Conservation (phyloP, 2,888 invertebrate genomes). For the Heliconius hortense region DNA sequence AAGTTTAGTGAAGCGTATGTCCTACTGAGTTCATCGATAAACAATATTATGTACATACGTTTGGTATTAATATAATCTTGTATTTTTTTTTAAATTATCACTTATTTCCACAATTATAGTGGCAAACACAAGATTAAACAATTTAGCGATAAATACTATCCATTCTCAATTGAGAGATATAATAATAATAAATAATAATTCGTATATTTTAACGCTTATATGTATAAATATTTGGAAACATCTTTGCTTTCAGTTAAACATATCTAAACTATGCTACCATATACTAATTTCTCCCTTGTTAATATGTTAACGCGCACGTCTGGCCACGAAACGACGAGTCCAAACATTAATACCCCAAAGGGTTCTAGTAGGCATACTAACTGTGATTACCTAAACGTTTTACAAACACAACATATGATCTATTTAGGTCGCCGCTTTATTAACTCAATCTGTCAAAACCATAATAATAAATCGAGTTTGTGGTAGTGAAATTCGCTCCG, state of each 20-base stretch:
- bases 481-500: background rate
- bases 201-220: background rate
- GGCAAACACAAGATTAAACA: background rate
- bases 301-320: constrained; percentile 60
- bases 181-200: no score
- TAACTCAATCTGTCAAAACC: constrained; percentile 13
- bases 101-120: background rate
- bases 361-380: constrained; percentile 49
- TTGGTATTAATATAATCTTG: constrained; percentile 31
- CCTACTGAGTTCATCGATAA: constrained; percentile 49
- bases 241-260: background rate
- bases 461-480: constrained; percentile 5
- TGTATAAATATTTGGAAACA: background rate
- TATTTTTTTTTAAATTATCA: background rate
- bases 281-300: constrained; percentile 54
- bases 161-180: background rate
- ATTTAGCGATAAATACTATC: no score
- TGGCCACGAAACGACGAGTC: constrained; percentile 46
- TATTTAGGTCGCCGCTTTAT: constrained; percentile 33
- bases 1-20: constrained; percentile 39
- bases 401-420: constrained; percentile 46
- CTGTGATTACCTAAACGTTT: constrained; percentile 56
- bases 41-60: constrained; percentile 43
- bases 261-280: background rate
- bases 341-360: constrained; percentile 39